Conservation (phyloP, 2,888 invertebrate species). For the Leptopilina myrica region DNA sequence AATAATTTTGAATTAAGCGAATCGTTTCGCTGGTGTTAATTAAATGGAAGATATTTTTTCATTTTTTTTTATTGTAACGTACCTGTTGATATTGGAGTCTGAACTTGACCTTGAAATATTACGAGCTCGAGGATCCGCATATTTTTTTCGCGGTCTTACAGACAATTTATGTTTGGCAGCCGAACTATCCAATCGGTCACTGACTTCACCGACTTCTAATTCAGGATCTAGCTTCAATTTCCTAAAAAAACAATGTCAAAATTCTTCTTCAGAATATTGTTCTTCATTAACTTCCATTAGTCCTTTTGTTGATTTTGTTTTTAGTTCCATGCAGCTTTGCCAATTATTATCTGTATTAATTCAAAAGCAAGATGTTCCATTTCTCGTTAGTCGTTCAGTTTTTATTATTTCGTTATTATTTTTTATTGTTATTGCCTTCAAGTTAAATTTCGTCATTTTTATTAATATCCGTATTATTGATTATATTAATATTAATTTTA, state of each 20-base stretch:
- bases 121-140: constrained; percentile 78
- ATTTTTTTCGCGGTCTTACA: constrained; percentile 84
- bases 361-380: constrained; percentile 11
- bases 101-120: constrained; percentile 62
- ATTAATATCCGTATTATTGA: too few relatives aligned
- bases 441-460: too few relatives aligned
- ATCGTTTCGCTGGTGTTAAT: constrained; percentile 3
- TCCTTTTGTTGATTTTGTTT: background rate
- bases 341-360: background rate
- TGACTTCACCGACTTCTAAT: constrained; percentile 80
- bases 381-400: constrained; percentile 25
- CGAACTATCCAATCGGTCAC: constrained; percentile 82
- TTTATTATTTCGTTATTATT: background rate
- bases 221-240: constrained; percentile 78
- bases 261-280: constrained; percentile 42
- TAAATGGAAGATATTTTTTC: constrained; percentile 1
- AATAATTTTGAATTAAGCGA: too few relatives aligned
- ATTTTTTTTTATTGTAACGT: constrained; percentile 44
- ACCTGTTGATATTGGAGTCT: constrained; percentile 64
- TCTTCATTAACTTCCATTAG: constrained; percentile 38
- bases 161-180: constrained; percentile 87
- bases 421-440: background rate
- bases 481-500: too few relatives aligned
- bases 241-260: constrained; percentile 60
- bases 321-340: constrained; percentile 24